phyloP scores from a whole-genome alignment of 1,140 invertebrate species.

The Euura lappo region DNA sequence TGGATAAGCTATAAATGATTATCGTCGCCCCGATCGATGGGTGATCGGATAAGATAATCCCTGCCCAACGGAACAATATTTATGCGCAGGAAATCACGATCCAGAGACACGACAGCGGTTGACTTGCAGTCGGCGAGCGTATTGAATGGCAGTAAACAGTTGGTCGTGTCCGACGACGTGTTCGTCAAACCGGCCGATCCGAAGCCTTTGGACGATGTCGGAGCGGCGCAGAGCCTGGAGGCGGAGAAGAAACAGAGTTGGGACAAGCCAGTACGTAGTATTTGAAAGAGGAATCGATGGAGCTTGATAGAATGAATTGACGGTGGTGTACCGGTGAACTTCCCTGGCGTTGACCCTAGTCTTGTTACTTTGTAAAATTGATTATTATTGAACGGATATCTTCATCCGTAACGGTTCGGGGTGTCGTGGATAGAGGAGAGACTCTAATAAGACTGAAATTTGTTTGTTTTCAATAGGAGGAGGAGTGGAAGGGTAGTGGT shows the following conservation, averaged over 20 bases:
- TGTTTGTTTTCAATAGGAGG: slow-evolving; percentile 47
- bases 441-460: slow-evolving; percentile 17
- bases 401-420: slow-evolving; percentile 7
- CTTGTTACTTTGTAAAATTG: not conserved
- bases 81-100: slow-evolving; percentile 42
- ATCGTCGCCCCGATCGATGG: too few species aligned
- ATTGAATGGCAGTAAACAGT: slow-evolving; percentile 33
- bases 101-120: slow-evolving; percentile 39
- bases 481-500: slow-evolving; percentile 40
- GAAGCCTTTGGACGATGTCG: slow-evolving; percentile 39
- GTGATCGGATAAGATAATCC: too few species aligned
- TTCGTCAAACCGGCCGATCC: slow-evolving; percentile 52
- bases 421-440: too few species aligned
- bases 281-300: slow-evolving; percentile 12
- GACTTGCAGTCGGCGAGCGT: slow-evolving; percentile 39
- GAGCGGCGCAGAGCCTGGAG: slow-evolving; percentile 35
- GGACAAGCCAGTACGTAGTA: slow-evolving; percentile 43
- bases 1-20: too few species aligned
- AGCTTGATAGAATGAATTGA: not conserved
- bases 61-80: too few species aligned
- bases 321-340: slow-evolving; percentile 3
- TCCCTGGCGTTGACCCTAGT: not conserved
- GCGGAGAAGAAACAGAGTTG: slow-evolving; percentile 37
- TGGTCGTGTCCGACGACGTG: slow-evolving; percentile 41
- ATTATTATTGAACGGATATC: not conserved